Evolutionary conservation across 2,113 vertebrate genomes (phyloP), one percentile per base, ranked within the genome.

Genomic region (Oplegnathus fasciatus): DNA sequence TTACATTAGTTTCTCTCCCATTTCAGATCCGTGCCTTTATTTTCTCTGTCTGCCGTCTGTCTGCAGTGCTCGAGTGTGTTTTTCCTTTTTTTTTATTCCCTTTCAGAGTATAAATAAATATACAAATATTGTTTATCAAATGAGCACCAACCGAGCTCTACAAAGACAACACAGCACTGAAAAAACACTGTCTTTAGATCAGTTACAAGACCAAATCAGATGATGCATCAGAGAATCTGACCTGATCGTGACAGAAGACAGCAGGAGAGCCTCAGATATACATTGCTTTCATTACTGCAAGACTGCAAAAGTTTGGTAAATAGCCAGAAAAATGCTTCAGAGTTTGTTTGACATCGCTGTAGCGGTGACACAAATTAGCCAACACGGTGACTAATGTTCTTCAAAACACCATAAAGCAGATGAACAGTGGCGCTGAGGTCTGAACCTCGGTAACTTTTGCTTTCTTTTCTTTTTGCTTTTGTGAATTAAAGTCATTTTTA

Each of bases 1-100:
- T 91, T 86, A 67, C 81, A 85, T 90, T 79, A 50, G 67, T 73
- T 66, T 83, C 24, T 82, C 46, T 67, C 76, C 78, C 26, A 52
- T 84, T 83, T 82, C 58, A 46, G 66, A 73, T 83, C 40, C 0
- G 0, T 5, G 73, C 80, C 40, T 83, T 79, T 71, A 54, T 71
- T 87, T 55, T 26, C 70, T 79, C 54, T 71, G 60, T 18, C 62
- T 11, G 60, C 75, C 30, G 24, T 65, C 67, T 81, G 48, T 52
- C 65, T 61, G 61, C 37, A 6, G 28, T 18, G 11, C 48, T 30
- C n/a, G 72, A 75, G 69, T 67, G 54, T 75, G 52, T 89, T 85
- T 86, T 81, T 30, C 60, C 8, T 10, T n/a, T 37, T 48, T 37
- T 40, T n/a, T n/a, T n/a, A n/a, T n/a, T 37, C 3, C 67, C 65